Evolutionary conservation across 2,888 invertebrate genomes (phyloP).

Genomic region (Trichacis sp.): DNA sequence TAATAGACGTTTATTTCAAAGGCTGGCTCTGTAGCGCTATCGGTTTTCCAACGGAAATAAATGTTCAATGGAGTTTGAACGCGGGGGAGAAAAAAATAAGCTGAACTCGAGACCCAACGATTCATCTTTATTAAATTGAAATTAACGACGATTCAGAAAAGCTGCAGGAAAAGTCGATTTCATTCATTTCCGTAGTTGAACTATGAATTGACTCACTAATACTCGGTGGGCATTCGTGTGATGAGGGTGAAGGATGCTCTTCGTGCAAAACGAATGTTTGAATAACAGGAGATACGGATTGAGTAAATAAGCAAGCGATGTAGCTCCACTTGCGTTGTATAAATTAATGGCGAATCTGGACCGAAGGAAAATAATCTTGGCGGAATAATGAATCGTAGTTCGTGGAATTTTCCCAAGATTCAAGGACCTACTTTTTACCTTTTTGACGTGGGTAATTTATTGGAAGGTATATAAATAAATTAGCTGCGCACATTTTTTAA

Average conservation of each 20-base stretch:
- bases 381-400: neutral
- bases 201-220: neutral
- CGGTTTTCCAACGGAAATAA: too few species aligned
- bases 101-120: neutral
- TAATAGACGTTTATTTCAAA: too few species aligned
- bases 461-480: too few species aligned
- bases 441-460: too few species aligned
- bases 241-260: slow-evolving; percentile 1
- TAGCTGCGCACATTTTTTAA: too few species aligned
- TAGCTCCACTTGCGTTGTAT: neutral
- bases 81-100: neutral
- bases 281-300: neutral
- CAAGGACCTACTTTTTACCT: too few species aligned
- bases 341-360: neutral
- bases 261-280: neutral
- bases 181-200: neutral
- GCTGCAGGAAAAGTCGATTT: neutral
- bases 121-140: neutral
- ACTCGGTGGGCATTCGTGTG: neutral
- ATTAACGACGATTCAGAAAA: neutral
- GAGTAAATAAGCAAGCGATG: neutral
- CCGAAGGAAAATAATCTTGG: neutral
- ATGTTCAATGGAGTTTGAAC: neutral
- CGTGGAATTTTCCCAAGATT: neutral
- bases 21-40: too few species aligned